Percentiles rank a stretch among this genome's conserved stretches.
phyloP scores from a whole-genome alignment of 1,140 invertebrate species.

The Conopomorpha cramerella region DNA sequence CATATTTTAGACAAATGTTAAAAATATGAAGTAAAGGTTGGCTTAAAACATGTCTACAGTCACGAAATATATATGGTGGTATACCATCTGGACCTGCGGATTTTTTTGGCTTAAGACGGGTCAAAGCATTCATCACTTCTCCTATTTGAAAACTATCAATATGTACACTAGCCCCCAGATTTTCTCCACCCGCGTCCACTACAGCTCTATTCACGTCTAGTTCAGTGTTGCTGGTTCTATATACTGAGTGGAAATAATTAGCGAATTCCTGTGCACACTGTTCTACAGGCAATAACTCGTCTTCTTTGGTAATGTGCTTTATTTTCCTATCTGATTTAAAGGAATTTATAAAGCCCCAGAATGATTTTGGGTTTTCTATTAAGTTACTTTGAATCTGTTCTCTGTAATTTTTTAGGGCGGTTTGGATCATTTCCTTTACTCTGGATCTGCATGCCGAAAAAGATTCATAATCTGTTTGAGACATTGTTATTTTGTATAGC shows the following conservation, averaged over 20 bases:
- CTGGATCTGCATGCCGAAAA: neutral
- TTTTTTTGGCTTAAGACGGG: no score
- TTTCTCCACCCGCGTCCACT: no score
- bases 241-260: no score
- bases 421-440: neutral
- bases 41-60: no score
- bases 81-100: no score
- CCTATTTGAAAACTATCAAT: no score
- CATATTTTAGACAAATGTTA: neutral
- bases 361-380: neutral
- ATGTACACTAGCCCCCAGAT: no score
- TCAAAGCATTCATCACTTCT: no score
- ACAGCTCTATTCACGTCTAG: no score
- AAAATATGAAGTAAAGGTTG: constrained; percentile 1
- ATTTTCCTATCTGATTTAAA: neutral
- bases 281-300: neutral
- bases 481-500: neutral
- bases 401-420: neutral
- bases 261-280: no score
- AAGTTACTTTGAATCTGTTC: neutral
- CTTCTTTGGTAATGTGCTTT: neutral
- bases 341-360: neutral
- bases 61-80: neutral
- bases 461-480: neutral
- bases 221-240: no score